phyloP scores from a whole-genome alignment of 2,113 vertebrate genomes.

The Perognathus longimembris region DNA sequence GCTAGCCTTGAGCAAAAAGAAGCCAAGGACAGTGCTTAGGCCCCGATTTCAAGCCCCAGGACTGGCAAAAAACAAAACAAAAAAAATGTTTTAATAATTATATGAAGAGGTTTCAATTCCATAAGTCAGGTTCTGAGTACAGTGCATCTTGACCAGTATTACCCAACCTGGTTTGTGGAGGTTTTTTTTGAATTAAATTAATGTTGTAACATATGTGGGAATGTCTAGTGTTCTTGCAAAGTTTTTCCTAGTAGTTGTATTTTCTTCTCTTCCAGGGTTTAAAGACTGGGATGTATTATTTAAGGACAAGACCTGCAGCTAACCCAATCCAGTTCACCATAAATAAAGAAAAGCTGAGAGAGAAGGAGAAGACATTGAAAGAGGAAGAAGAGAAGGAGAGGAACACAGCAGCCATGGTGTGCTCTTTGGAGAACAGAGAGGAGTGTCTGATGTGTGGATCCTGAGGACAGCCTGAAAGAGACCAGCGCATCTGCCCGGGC shows the following conservation, averaged over 20 bases:
- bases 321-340: slow-evolving; percentile 99
- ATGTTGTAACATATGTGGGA: not conserved
- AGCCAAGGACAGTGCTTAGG: no score
- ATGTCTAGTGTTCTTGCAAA: slow-evolving; percentile 9
- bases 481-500: not conserved
- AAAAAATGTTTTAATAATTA: no score
- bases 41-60: no score
- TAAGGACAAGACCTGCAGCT: slow-evolving; percentile 95
- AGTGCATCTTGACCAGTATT: no score
- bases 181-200: slow-evolving; percentile 22
- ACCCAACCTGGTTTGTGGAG: not conserved
- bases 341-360: slow-evolving; percentile 96
- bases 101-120: no score
- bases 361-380: slow-evolving; percentile 82
- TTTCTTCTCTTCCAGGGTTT: slow-evolving; percentile 89
- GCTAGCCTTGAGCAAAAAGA: no score
- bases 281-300: slow-evolving; percentile 99
- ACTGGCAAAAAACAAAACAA: no score
- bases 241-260: slow-evolving; percentile 59
- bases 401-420: slow-evolving; percentile 96
- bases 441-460: slow-evolving; percentile 98
- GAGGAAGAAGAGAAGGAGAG: slow-evolving; percentile 89
- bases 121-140: no score
- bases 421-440: slow-evolving; percentile 95
- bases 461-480: slow-evolving; percentile 80